Base-by-base conservation (phyloP, 2,888 invertebrate genomes). In the Conus canariensis region DNA sequence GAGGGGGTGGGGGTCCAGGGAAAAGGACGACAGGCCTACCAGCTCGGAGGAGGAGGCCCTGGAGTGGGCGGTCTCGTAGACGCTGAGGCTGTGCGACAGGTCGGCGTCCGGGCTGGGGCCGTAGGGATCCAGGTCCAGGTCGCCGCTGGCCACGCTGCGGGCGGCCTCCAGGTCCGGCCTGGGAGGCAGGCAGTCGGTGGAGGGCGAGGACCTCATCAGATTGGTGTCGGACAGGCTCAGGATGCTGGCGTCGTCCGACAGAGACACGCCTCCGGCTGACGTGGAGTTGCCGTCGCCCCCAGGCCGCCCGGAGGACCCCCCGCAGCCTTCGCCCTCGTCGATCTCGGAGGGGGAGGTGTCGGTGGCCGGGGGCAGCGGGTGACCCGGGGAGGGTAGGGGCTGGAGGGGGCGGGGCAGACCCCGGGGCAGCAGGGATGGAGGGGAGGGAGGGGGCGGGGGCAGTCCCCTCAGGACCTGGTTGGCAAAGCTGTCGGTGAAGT, bases 281-380 rank as follows among this genome's bases (percentile, higher is more conserved):
- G 93, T 92, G 10, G 94, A 94, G 85, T 85, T 89, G 12, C 89
- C 89, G 67, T 85, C 89, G 14, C 85, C 89, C 4, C 74, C 70
- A 4, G 25, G n/a, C 82, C 82, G 19, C 9, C 22, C 56, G 10
- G 82, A 83, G 6, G 56, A 56, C 22, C 93, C 93, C 86, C 93
- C 91, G 86, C 93, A 92, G 64, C 93, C 94, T 30, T 94, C 94
- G 74, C 93, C 93, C 80, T 94, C 94, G 30, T 95, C 92, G 91
- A 94, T 94, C 90, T 95, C 95, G 10, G 95, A 94, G 22, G 94
- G 94, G 92, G 94, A 94, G 19, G 94, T 94, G 91, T 95, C 95
- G 67, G 93, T 94, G 60, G 85, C 67, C 70, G 90, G 89, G 30
- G 86, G 74, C 14, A n/a, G 89, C 10, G 88, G 88, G 19, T 59